Evolutionary conservation across 2,888 invertebrate species (phyloP).

Genomic region (Microctonus brassicae): DNA sequence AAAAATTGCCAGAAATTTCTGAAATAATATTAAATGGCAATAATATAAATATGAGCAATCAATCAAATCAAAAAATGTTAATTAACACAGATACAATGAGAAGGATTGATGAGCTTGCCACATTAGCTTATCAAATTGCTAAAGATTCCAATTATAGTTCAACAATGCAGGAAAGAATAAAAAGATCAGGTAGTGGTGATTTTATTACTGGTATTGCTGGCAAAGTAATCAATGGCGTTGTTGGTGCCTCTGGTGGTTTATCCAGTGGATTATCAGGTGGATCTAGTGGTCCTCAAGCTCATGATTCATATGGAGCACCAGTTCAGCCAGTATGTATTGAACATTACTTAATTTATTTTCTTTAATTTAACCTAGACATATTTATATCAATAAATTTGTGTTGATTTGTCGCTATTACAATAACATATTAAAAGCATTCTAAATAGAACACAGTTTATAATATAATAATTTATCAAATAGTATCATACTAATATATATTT

Average conservation of each 20-base stretch:
- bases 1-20: conserved; percentile 25
- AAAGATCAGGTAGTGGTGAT: conserved; percentile 51
- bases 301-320: conserved; percentile 45
- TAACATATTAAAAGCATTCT: too few species aligned
- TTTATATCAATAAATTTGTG: background rate
- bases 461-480: too few species aligned
- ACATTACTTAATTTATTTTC: background rate
- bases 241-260: conserved; percentile 53
- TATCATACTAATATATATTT: too few species aligned
- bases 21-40: conserved; percentile 4
- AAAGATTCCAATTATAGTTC: conserved; percentile 52
- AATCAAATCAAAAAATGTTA: conserved; percentile 40
- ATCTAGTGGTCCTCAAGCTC: conserved; percentile 38
- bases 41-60: conserved; percentile 12
- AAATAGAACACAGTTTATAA: too few species aligned
- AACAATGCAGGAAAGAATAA: conserved; percentile 58
- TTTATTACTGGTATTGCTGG: conserved; percentile 63
- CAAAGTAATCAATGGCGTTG: conserved; percentile 60
- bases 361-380: background rate
- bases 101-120: conserved; percentile 47
- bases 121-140: conserved; percentile 48
- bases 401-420: too few species aligned
- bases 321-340: conserved; percentile 44
- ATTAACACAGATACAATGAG: conserved; percentile 44
- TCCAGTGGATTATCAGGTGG: conserved; percentile 57